Evolutionary conservation across 2,888 invertebrate genomes (phyloP), one percentile per base, ranked within the genome.

Genomic region (Ypsolopha scabrella): DNA sequence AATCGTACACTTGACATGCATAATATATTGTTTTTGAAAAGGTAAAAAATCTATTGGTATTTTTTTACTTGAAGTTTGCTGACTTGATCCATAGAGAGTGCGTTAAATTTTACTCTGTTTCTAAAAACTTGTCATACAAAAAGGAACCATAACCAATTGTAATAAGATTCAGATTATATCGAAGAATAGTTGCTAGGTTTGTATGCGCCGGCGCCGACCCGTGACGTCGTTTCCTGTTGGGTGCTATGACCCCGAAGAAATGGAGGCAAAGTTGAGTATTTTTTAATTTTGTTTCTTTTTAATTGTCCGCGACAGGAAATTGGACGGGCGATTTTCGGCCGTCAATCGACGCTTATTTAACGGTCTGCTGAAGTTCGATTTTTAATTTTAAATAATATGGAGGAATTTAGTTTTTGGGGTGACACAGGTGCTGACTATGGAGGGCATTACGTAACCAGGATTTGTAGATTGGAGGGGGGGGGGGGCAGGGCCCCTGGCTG

Each of bases 241-340:
- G 86, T 85, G 83, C 85, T 83, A 81, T 83, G 86, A 85, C 85
- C 85, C 80, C 82, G 63, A 77, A 80, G 80, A 83, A 83, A 80
- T 81, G 77, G 75, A 72, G 66, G 72, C 70, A 39, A 47, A 46
- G 34, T 39, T 35, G 33, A 47, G 39, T 39, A 47, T 72, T 68
- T 74, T 70, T 68, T 70, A 70, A 72, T 67, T 67, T 69, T 24
- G 65, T 66, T 62, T 66, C 65, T 71, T 72, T 70, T 79, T 78
- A 78, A 76, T 75, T 69, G 71, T 71, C 60, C 61, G 59, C 62
- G 64, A 77, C 82, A 83, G 83, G 83, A 83, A 83, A 83, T 83
- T 83, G 79, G 70, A 67, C 44, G 37, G 50, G 61, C 43, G 50
- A 70, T 75, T 75, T 74, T 66, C 57, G 63, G 60, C 60, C 60